These are phyloP conservation scores for Alaudala cheleensis DNA, from an alignment of 2,113 vertebrate species.

Conservation along the genomic window DNA sequence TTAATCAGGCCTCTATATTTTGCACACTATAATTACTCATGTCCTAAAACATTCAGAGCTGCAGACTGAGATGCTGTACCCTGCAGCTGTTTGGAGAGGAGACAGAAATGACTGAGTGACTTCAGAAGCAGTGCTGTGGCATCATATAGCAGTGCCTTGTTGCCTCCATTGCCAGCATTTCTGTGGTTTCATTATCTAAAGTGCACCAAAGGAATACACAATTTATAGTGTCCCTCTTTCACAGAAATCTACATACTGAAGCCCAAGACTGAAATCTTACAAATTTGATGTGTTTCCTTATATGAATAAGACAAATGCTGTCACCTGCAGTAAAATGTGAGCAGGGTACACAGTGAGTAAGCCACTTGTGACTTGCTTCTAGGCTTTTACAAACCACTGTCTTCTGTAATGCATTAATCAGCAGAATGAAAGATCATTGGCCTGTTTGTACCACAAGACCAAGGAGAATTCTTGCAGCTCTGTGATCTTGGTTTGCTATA, in stretches of 20 bases:
- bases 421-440: neutral
- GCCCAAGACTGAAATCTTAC: neutral
- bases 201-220: rapidly evolving
- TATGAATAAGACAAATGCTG: neutral
- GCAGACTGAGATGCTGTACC: neutral
- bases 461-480: neutral
- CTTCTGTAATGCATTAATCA: neutral
- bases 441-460: neutral
- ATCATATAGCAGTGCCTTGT: neutral
- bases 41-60: neutral
- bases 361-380: neutral
- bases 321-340: neutral
- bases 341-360: neutral
- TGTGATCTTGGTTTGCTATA: neutral
- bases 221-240: neutral
- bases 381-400: neutral
- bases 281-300: neutral
- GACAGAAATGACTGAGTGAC: neutral
- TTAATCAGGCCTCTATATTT: constrained; percentile 2
- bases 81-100: neutral
- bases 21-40: neutral
- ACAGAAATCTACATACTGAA: neutral
- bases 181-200: neutral
- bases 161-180: neutral
- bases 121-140: neutral